Conservation (phyloP, 2,888 invertebrate species). For the Polyommatus iphigenia region DNA sequence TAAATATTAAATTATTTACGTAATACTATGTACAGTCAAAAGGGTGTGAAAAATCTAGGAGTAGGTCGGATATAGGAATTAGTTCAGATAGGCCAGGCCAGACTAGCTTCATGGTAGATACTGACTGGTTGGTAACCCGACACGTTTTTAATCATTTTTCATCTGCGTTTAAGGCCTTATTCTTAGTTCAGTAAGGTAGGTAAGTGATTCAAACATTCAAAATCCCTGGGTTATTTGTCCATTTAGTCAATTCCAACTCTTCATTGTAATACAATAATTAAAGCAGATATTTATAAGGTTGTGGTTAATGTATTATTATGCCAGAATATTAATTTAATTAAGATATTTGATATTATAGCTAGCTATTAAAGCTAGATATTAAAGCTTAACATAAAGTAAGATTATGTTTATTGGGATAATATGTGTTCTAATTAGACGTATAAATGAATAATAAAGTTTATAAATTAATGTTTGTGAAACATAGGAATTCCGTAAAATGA, state of each 20-base stretch:
- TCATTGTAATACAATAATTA: not conserved
- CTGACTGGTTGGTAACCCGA: not conserved
- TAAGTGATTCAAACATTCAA: not conserved
- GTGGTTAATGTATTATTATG: not conserved
- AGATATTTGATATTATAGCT: too few relatives aligned
- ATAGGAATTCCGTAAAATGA: not conserved
- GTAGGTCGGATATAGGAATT: conserved; percentile 1
- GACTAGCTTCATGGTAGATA: not conserved
- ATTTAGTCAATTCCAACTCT: not conserved
- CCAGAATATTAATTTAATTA: not conserved
- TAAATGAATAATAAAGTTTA: not conserved
- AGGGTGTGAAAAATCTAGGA: conserved; percentile 36
- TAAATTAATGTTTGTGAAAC: not conserved
- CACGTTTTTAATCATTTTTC: not conserved
- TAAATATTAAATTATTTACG: conserved; percentile 36
- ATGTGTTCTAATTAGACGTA: too few relatives aligned
- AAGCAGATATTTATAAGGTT: not conserved
- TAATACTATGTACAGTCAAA: conserved; percentile 39
- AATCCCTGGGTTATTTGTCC: not conserved
- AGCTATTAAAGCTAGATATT: too few relatives aligned
- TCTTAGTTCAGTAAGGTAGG: not conserved
- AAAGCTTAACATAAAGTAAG: too few relatives aligned
- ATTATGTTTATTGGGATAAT: too few relatives aligned
- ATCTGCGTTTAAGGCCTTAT: not conserved
- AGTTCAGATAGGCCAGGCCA: not conserved